phyloP scores from a whole-genome alignment of 2,113 vertebrate genomes.

The Gadus macrocephalus region DNA sequence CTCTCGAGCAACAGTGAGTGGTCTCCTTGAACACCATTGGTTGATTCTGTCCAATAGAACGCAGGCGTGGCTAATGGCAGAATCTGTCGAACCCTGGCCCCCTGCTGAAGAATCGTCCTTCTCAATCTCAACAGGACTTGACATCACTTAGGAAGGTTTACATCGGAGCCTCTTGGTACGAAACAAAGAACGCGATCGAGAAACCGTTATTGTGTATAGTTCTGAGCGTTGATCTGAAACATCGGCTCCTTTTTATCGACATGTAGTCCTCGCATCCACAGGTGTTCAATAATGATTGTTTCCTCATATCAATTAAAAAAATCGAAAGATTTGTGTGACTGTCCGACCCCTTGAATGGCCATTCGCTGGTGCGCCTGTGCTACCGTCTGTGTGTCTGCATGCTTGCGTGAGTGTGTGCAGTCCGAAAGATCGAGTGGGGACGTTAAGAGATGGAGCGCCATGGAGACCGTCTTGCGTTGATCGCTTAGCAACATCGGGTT shows the following conservation, averaged over 20 bases:
- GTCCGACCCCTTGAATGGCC: constrained; percentile 55
- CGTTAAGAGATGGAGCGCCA: too few species aligned
- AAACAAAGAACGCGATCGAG: too few species aligned
- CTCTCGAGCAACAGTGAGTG: constrained; percentile 9
- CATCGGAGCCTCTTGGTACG: background rate
- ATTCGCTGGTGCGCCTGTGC: constrained; percentile 67
- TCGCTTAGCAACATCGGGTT: too few species aligned
- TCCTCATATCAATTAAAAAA: background rate
- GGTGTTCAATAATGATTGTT: too few species aligned
- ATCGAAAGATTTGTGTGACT: constrained; percentile 28
- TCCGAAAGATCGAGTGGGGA: too few species aligned
- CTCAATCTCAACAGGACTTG: background rate
- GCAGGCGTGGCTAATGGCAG: background rate
- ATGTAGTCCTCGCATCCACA: too few species aligned
- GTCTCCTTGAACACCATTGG: constrained; percentile 12
- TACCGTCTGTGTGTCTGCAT: constrained; percentile 22
- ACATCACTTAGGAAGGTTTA: constrained; percentile 7
- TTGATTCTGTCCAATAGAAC: background rate
- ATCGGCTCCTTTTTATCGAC: too few species aligned
- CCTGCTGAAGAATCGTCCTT: background rate
- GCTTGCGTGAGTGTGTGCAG: background rate
- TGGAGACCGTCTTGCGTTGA: too few species aligned
- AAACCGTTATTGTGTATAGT: too few species aligned
- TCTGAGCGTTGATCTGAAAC: too few species aligned
- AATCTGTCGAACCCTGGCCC: background rate